Evolutionary conservation across 2,888 invertebrate species (phyloP).

Genomic region (Microplitis deprimator): DNA sequence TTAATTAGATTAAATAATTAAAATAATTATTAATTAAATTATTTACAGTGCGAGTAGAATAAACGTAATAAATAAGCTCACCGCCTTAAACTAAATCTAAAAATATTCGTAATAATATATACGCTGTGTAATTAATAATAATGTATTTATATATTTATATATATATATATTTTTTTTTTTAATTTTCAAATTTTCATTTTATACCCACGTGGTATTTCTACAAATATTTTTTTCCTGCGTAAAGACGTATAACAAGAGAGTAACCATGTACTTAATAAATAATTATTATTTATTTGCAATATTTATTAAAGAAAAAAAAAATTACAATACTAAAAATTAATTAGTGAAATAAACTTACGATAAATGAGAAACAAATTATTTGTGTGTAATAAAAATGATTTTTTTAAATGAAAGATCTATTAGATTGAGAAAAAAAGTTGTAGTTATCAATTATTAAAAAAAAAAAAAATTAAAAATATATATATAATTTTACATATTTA

Average conservation of each 20-base stretch:
- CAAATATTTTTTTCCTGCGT: slow-evolving; percentile 1
- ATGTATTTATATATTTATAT: too few species aligned
- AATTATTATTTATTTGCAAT: neutral
- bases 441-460: neutral
- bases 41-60: slow-evolving; percentile 63
- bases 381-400: neutral
- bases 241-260: slow-evolving; percentile 24
- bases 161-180: slow-evolving; percentile 21
- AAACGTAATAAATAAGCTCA: slow-evolving; percentile 70
- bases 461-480: neutral
- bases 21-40: slow-evolving; percentile 48
- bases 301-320: neutral
- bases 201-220: neutral
- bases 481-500: slow-evolving; percentile 4
- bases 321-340: neutral
- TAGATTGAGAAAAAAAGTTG: slow-evolving; percentile 35
- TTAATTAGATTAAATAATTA: slow-evolving; percentile 1
- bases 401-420: slow-evolving; percentile 12
- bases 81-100: slow-evolving; percentile 56
- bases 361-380: neutral
- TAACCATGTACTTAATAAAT: slow-evolving; percentile 22
- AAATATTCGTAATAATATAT: slow-evolving; percentile 55
- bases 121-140: slow-evolving; percentile 25
- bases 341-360: neutral
- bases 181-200: slow-evolving; percentile 2